Evolutionary conservation across 2,888 invertebrate species (phyloP), one percentile per base, ranked within the genome.

Genomic region (Cryptocephalus primarius): DNA sequence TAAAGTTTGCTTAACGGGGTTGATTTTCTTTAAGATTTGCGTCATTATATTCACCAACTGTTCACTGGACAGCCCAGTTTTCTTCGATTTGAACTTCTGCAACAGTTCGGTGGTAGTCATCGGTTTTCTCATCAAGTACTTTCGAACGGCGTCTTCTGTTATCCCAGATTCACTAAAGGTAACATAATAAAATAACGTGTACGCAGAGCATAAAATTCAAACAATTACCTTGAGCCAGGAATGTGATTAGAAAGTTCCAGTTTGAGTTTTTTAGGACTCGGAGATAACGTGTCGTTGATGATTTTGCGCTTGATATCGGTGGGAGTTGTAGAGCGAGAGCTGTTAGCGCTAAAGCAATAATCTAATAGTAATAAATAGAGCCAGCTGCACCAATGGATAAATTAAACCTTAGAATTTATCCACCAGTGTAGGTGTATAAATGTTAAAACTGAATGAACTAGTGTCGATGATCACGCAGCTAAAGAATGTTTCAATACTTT

Each of bases 81-180:
- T 89, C 70, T 94, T 93, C 36, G 88, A 88, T 67, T 92, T 93
- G 74, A 96, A 93, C 73, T 96, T 96, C 54, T 92, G 91, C 39
- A 96, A 72, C 33, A 96, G 74, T 65, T 97, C 96, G 0, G 92
- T 96, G 0, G 96, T 90, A 0, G 97, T 97, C 88, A 97, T 94
- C 1, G 97, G 99, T 64, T 97, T 97, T 9, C 97, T 80, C 69
- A 89, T 87, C 33, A 99, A 74, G 72, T 99, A 97, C 11, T 95
- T 82, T 2, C 95, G 77, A 8, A 99, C 93, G 0, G 92, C 88
- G 60, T 95, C 95, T 66, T 96, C 95, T 0, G 91, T 91, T 34
- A 94, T 91, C 43, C 90, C 90, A 64, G 87, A 88, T 59, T 89
- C 88, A 64, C 86, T 88, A 65, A 38, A 74, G 73, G 45, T 2